A percentile compares a stretch with the other conserved stretches of the same genome.
These are phyloP conservation scores for Lepas anatifera DNA, from an alignment of 2,888 invertebrate genomes.

Conservation along the genomic window DNA sequence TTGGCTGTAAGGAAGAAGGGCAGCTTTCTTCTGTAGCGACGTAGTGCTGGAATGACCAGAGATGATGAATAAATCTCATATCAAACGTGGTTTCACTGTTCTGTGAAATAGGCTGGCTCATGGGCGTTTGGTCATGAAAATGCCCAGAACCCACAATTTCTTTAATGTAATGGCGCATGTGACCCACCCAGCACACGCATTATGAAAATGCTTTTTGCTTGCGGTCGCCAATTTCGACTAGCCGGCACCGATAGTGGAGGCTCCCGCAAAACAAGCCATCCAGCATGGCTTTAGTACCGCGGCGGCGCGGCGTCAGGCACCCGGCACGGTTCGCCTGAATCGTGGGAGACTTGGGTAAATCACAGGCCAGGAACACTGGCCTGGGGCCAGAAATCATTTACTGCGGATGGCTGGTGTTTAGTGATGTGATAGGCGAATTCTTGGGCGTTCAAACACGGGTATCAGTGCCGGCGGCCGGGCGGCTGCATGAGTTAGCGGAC, in stretches of 20 bases:
- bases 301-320: neutral
- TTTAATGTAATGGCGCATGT: neutral
- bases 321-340: neutral
- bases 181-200: neutral
- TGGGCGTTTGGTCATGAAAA: neutral
- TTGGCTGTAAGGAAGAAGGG: too few relatives aligned
- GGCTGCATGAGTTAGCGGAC: neutral
- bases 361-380: neutral
- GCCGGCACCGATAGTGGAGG: neutral
- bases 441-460: neutral
- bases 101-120: too few relatives aligned
- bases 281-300: conserved; percentile 2
- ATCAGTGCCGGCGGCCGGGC: neutral
- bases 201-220: neutral
- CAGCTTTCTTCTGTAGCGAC: too few relatives aligned
- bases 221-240: neutral
- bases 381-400: neutral
- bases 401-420: neutral
- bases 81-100: too few relatives aligned
- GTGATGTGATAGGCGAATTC: conserved; percentile 1
- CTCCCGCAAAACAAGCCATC: too few relatives aligned
- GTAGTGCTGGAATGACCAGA: too few relatives aligned
- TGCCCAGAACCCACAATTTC: neutral
- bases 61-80: too few relatives aligned
- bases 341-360: conserved; percentile 8